A percentile compares a stretch with the other conserved stretches of the same genome.
Conservation (phyloP, 2,797 vertebrate genomes). For the Emys orbicularis region DNA sequence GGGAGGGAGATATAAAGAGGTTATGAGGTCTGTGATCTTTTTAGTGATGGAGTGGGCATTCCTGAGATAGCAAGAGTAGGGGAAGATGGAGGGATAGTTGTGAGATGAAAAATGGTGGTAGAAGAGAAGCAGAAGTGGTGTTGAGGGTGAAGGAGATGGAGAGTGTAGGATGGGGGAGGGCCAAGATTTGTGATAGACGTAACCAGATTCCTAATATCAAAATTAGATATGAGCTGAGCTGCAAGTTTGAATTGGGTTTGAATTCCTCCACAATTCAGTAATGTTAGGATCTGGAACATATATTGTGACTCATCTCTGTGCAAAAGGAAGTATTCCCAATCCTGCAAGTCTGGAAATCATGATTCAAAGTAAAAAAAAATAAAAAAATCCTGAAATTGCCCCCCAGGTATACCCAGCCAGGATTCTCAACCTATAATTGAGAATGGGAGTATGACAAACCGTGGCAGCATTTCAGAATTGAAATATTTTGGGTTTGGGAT, state of each 20-base stretch:
- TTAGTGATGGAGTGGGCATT: neutral
- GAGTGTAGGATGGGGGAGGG: neutral
- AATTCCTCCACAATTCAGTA: neutral
- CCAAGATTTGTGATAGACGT: neutral
- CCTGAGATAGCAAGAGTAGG: neutral
- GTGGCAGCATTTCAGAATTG: neutral
- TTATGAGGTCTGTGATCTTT: neutral
- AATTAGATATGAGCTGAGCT: neutral
- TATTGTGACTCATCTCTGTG: neutral
- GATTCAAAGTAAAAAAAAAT: neutral
- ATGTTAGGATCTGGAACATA: neutral
- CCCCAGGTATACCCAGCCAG: neutral
- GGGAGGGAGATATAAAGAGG: neutral
- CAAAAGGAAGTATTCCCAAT: neutral
- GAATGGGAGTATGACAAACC: neutral
- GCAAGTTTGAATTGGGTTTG: slow-evolving; percentile 1
- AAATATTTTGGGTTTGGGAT: neutral
- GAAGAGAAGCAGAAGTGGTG: neutral
- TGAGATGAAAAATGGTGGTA: no score
- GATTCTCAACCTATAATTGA: neutral
- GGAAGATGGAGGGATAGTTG: neutral
- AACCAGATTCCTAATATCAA: neutral
- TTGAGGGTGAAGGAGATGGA: neutral
- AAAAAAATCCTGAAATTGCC: neutral
- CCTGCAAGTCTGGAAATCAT: neutral